Evolutionary conservation across 2,797 vertebrate species (phyloP).

Genomic region (Pteronotus mesoamericanus): DNA sequence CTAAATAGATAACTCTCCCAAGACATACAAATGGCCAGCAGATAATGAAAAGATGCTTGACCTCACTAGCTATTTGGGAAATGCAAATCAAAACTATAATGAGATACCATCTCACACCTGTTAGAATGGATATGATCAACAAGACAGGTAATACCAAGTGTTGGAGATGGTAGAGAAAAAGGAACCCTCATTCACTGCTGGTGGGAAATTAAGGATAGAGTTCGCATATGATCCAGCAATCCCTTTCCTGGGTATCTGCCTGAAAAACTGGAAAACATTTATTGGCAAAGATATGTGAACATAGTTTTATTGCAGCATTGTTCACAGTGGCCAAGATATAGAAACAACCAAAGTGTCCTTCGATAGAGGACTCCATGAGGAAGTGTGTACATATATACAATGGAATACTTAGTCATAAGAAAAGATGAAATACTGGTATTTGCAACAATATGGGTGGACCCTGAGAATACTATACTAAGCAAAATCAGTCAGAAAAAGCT

Average conservation of each 20-base stretch:
- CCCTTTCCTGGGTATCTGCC: neutral
- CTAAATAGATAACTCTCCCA: neutral
- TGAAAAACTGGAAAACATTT: neutral
- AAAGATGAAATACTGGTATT: neutral
- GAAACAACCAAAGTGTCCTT: neutral
- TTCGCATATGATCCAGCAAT: neutral
- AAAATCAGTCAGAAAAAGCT: neutral
- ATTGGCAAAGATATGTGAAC: neutral
- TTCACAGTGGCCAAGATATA: neutral
- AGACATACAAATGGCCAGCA: neutral
- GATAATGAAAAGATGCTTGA: neutral
- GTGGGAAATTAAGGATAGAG: no score
- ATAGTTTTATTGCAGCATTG: neutral
- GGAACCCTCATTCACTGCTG: neutral
- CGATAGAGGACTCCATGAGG: neutral
- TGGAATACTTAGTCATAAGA: neutral
- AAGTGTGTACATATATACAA: neutral
- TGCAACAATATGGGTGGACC: neutral
- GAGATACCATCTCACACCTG: neutral
- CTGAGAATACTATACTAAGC: neutral
- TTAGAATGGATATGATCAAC: neutral
- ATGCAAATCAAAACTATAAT: neutral
- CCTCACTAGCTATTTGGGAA: neutral
- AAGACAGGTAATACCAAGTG: neutral
- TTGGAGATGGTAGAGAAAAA: neutral